Conservation (phyloP, 2,113 vertebrate genomes). For the Lampris incognitus region DNA sequence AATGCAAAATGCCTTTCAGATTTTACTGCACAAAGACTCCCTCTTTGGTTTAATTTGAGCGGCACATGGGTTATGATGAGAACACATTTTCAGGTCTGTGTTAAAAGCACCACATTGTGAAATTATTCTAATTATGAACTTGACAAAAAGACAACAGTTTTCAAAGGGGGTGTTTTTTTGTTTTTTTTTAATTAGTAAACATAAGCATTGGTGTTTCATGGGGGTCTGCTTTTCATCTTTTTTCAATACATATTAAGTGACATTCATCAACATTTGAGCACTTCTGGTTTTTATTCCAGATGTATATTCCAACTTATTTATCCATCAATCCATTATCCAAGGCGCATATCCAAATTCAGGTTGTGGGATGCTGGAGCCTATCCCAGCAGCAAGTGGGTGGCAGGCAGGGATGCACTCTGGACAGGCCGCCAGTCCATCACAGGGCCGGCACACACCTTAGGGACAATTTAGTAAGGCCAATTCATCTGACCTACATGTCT, state of each 20-base stretch:
- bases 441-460: too few relatives aligned
- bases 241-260: not conserved
- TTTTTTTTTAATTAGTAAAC: constrained; percentile 46
- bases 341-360: too few relatives aligned
- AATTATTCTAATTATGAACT: constrained; percentile 70
- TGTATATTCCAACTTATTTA: too few relatives aligned
- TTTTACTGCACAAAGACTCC: constrained; percentile 13
- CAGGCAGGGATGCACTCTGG: too few relatives aligned
- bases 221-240: constrained; percentile 18
- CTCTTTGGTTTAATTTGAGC: constrained; percentile 13
- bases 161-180: constrained; percentile 21
- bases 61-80: constrained; percentile 1
- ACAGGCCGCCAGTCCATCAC: too few relatives aligned
- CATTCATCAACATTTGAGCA: not conserved
- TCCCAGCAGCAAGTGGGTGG: too few relatives aligned
- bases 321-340: too few relatives aligned
- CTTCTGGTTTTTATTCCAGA: not conserved
- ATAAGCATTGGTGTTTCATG: constrained; percentile 50
- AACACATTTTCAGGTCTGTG: constrained; percentile 44
- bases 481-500: too few relatives aligned
- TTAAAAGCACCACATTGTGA: constrained; percentile 56
- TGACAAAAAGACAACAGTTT: constrained; percentile 54
- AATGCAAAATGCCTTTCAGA: constrained; percentile 13
- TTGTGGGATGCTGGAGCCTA: too few relatives aligned
- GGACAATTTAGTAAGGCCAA: too few relatives aligned